Conservation (phyloP, 1,140 invertebrate genomes). For the Drosophila takahashii region DNA sequence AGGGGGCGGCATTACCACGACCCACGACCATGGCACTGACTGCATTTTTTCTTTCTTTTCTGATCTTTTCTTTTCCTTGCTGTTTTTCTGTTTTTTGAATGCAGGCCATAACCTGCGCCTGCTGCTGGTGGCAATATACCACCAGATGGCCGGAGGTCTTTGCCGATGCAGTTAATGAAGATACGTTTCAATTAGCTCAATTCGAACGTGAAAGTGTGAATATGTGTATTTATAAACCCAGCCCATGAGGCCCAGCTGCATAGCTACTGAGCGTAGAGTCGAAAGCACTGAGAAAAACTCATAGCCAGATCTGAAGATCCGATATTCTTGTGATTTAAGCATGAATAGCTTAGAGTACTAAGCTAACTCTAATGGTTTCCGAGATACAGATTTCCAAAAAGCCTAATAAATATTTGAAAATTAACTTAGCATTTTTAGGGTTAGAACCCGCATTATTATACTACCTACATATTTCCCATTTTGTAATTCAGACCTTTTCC, state of each 20-base stretch:
- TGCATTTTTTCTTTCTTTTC: background rate
- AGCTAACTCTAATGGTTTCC: too few relatives aligned
- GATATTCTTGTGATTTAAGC: too few relatives aligned
- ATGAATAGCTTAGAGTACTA: too few relatives aligned
- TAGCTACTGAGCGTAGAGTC: conserved; percentile 15
- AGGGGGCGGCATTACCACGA: conserved; percentile 46
- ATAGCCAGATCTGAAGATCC: background rate
- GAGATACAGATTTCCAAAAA: too few relatives aligned
- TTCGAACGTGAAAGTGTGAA: conserved; percentile 75
- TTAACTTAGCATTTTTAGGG: too few relatives aligned
- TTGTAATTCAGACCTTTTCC: background rate
- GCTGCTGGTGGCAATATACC: conserved; percentile 40
- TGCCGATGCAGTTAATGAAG: conserved; percentile 68
- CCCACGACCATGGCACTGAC: conserved; percentile 73
- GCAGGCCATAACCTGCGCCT: conserved; percentile 45
- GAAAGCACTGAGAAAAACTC: conserved; percentile 3
- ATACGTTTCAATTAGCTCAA: conserved; percentile 81
- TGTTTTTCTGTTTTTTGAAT: conserved; percentile 15
- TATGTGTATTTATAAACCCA: conserved; percentile 38
- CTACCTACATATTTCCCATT: background rate
- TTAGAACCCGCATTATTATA: too few relatives aligned
- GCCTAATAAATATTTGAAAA: too few relatives aligned
- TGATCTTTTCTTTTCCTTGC: background rate
- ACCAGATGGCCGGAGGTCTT: conserved; percentile 46
- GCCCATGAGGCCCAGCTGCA: conserved; percentile 20